phyloP scores from a whole-genome alignment of 2,113 vertebrate species.

The human region GRCh38 chr13:23622501-23623000 shows the following conservation, averaged over 20 bases:
- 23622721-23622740: not conserved
- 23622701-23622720: not conserved
- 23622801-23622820: not conserved
- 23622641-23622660: not conserved
- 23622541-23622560: not conserved
- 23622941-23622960: not conserved
- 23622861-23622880: not conserved
- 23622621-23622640: not conserved
- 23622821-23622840: not conserved
- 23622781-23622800: not conserved
- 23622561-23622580: not conserved
- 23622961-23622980: not conserved
- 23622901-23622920: not conserved
- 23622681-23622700: not conserved
- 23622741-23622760: not conserved
- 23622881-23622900: not conserved
- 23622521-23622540: not conserved
- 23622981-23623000: not conserved
- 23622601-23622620: not conserved
- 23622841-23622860: not conserved
- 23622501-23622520: not conserved
- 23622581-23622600: not conserved
- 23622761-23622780: not conserved
- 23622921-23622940: not conserved
- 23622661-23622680: not conserved